Evolutionary conservation across 2,113 vertebrate species (phyloP), one percentile per base, ranked within the genome.

Genomic region (Riparia riparia): DNA sequence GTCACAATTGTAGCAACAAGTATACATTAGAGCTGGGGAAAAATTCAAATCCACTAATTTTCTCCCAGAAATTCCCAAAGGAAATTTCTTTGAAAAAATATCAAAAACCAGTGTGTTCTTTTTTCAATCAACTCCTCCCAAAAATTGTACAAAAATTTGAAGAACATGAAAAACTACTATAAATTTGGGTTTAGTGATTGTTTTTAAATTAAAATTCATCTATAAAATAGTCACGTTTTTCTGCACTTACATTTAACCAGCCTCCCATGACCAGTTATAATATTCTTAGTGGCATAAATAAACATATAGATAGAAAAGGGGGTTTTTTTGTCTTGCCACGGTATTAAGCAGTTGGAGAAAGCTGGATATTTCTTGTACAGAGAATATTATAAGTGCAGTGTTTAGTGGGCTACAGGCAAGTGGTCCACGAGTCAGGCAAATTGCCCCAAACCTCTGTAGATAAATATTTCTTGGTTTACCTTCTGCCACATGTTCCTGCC

Each of bases 61-160:
- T 89, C 44, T 65, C 57, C 26, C 10, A 84, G 61, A 93, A 86
- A 76, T 2, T 47, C 17, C 28, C 5, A 7, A 87, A 79, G 53
- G 71, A 69, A 86, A 79, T 64, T 78, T 63, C 32, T 89, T 84
- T 73, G 19, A 31, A 88, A 94, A 85, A 77, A 65, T 80, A 76
- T 71, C 41, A 18, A 54, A 47, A 71, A 24, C 0, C 3, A 57
- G 3, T 26, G 3, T 68, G 51, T 71, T 28, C 8, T 19, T 92
- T 91, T 76, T 85, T 76, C 19, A 51, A 29, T 39, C 9, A 76
- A 32, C 11, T 22, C 32, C 51, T 14, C 12, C 8, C 60, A 19
- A 28, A 19, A 93, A 60, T 41, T 12, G 21, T 10, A 65, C 15
- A 69, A 74, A 60, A 78, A 32, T 14, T 72, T 8, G 7, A 86